A percentile compares a stretch with the other conserved stretches of the same genome.
These are phyloP conservation scores for Alces alces DNA, from an alignment of 2,113 vertebrate species.

Conservation along the genomic window DNA sequence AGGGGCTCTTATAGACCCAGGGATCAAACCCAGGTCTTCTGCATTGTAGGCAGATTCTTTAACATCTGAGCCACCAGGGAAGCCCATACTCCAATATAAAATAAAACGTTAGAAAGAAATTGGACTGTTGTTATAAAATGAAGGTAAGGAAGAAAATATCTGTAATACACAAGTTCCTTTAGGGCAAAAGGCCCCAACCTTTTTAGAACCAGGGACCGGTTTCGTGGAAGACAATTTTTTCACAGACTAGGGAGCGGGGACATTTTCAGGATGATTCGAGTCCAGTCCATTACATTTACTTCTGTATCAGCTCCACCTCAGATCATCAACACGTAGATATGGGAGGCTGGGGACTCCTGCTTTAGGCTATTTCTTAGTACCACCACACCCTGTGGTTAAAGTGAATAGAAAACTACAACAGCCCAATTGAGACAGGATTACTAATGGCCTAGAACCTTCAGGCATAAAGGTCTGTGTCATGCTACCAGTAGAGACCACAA, in stretches of 20 bases:
- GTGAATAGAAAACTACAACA: not conserved
- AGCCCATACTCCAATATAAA: not conserved
- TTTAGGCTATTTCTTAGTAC: not conserved
- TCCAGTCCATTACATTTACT: not conserved
- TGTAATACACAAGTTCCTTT: not conserved
- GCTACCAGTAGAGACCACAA: not conserved
- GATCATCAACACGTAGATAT: not conserved
- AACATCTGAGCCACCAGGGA: not conserved
- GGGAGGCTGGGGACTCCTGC: not conserved
- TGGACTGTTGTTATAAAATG: not conserved
- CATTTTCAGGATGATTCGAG: not conserved
- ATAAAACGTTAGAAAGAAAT: not conserved
- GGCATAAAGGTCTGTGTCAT: not conserved
- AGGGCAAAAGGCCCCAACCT: not conserved
- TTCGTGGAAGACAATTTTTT: not conserved
- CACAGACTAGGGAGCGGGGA: not conserved
- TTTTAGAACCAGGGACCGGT: not conserved
- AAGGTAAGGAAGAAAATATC: not conserved
- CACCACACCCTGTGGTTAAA: not conserved
- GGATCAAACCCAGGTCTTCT: no score
- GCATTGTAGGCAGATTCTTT: no score
- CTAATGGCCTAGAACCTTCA: not conserved
- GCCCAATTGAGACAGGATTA: not conserved
- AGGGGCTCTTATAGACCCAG: no score
- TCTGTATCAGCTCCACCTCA: not conserved